Evolutionary conservation across 2,113 vertebrate species (phyloP).

Genomic region (Ivindomyrus marchei): DNA sequence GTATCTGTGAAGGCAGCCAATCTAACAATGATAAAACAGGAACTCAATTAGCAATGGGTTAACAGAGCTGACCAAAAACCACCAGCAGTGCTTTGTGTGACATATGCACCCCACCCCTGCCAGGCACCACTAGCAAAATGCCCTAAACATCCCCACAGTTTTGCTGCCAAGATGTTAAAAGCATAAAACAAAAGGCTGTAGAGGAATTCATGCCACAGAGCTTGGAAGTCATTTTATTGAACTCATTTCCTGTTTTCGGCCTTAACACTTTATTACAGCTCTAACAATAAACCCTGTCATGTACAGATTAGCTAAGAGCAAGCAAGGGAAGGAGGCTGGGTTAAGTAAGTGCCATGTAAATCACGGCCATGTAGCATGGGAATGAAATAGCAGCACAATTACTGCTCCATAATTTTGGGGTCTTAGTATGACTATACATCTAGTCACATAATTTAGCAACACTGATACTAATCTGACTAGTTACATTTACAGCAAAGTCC

Average conservation of each 20-base stretch:
- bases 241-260: slow-evolving; percentile 7
- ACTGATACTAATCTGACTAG: background rate
- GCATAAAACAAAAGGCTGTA: background rate
- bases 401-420: background rate
- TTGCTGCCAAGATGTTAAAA: background rate
- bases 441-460: background rate
- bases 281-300: background rate
- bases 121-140: background rate
- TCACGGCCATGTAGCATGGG: background rate
- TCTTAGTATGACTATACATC: background rate
- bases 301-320: background rate
- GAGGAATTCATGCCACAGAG: background rate
- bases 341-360: background rate
- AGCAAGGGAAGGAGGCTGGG: background rate
- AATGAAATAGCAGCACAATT: background rate
- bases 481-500: background rate
- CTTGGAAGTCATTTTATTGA: background rate
- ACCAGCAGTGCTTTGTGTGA: background rate
- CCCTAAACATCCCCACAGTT: background rate
- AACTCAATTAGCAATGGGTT: background rate
- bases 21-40: background rate
- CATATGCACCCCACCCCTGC: background rate
- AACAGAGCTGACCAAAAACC: background rate
- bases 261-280: background rate
- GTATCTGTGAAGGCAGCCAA: background rate